These are phyloP conservation scores for Ametastegia equiseti DNA, from an alignment of 2,888 invertebrate species.

Conservation along the genomic window DNA sequence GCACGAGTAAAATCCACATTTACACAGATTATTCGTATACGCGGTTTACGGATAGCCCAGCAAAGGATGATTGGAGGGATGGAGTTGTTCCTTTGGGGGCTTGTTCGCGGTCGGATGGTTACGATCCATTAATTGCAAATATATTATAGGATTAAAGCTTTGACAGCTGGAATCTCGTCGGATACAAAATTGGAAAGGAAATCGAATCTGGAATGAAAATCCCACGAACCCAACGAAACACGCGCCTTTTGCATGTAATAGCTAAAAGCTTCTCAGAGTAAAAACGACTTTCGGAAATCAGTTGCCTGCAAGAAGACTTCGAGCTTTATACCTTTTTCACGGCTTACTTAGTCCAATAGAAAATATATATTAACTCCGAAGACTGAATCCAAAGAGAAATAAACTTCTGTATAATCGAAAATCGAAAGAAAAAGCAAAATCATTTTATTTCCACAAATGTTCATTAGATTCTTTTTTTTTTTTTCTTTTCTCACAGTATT, in stretches of 20 bases:
- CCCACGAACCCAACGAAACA: background rate
- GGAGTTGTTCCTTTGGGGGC: background rate
- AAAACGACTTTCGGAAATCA: background rate
- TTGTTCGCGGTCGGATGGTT: conserved; percentile 10
- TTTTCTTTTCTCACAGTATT: too few species aligned
- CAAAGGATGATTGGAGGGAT: background rate
- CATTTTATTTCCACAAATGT: too few species aligned
- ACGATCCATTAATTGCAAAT: conserved; percentile 32
- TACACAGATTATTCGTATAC: background rate
- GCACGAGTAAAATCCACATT: too few species aligned
- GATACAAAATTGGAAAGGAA: conserved; percentile 14
- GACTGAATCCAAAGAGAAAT: too few species aligned
- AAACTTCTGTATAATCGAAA: too few species aligned
- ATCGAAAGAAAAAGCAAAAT: too few species aligned
- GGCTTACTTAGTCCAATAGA: background rate
- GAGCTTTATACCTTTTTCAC: background rate
- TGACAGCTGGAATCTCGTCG: conserved; percentile 13
- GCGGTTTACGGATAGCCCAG: background rate
- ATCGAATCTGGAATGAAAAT: conserved; percentile 4
- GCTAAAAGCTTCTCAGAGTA: background rate
- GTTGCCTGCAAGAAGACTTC: background rate
- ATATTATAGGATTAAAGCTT: conserved; percentile 31
- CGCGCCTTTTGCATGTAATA: background rate
- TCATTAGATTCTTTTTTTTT: too few species aligned
- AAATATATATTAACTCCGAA: too few species aligned